phyloP scores from a whole-genome alignment of 2,888 invertebrate species.

The Exephanes ischioxanthus region DNA sequence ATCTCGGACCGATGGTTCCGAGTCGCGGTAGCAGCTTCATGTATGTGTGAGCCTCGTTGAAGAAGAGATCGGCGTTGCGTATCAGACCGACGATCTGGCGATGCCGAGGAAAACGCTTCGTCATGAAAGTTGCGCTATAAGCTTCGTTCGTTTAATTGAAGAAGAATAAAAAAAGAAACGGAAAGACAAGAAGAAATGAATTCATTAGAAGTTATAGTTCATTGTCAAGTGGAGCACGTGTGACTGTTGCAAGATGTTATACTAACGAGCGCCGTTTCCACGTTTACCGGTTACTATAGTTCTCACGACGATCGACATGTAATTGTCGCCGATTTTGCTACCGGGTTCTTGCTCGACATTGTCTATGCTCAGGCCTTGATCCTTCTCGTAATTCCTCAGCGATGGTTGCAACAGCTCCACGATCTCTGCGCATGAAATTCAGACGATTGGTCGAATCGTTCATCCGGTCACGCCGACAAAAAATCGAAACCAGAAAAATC shows the following conservation, averaged over 20 bases:
- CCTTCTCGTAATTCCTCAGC: slow-evolving; percentile 72
- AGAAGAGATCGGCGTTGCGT: slow-evolving; percentile 71
- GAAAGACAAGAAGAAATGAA: slow-evolving; percentile 7
- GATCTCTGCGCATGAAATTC: slow-evolving; percentile 62
- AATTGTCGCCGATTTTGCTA: slow-evolving; percentile 75
- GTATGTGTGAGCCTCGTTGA: slow-evolving; percentile 74
- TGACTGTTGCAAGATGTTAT: slow-evolving; percentile 31
- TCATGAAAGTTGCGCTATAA: slow-evolving; percentile 74
- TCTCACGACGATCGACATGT: slow-evolving; percentile 74
- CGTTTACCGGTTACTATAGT: slow-evolving; percentile 71
- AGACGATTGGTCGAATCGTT: background rate
- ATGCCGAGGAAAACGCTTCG: slow-evolving; percentile 71
- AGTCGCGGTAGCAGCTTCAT: slow-evolving; percentile 70
- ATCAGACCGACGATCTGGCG: slow-evolving; percentile 57
- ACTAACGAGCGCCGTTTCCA: slow-evolving; percentile 73
- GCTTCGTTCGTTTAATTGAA: slow-evolving; percentile 64
- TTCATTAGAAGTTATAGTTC: slow-evolving; percentile 6
- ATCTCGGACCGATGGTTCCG: slow-evolving; percentile 71
- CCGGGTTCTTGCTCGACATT: slow-evolving; percentile 73
- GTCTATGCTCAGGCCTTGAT: slow-evolving; percentile 68
- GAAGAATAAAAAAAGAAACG: slow-evolving; percentile 17
- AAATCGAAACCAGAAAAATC: background rate
- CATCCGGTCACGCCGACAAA: background rate
- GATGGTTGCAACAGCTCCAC: slow-evolving; percentile 68
- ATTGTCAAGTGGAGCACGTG: background rate